Evolutionary conservation across 2,888 invertebrate genomes (phyloP).

Genomic region (Drosophila kuntzei): DNA sequence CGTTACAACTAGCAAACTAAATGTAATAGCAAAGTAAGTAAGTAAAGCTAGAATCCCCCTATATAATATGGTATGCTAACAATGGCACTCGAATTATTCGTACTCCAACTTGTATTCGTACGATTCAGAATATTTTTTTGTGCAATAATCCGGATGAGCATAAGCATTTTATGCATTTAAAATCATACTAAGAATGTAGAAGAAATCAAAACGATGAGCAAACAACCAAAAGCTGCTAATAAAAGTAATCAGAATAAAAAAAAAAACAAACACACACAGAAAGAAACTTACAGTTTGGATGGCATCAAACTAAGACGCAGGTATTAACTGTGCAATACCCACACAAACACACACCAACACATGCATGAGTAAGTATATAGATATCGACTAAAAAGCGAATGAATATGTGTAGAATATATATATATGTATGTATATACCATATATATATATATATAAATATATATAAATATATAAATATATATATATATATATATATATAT

Average conservation of each 20-base stretch:
- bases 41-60: slow-evolving; percentile 34
- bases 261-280: slow-evolving; percentile 21
- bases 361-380: slow-evolving; percentile 28
- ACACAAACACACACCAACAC: slow-evolving; percentile 37
- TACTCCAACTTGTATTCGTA: slow-evolving; percentile 2
- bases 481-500: slow-evolving; percentile 35
- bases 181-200: slow-evolving; percentile 57
- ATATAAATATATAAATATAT: too few relatives aligned
- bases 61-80: slow-evolving; percentile 18
- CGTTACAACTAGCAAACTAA: slow-evolving; percentile 55
- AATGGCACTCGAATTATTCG: slow-evolving; percentile 21
- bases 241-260: slow-evolving; percentile 52
- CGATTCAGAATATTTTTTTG: slow-evolving; percentile 65
- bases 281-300: slow-evolving; percentile 46
- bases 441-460: slow-evolving; percentile 41
- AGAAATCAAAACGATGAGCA: slow-evolving; percentile 76
- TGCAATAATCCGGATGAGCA: slow-evolving; percentile 67
- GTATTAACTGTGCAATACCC: slow-evolving; percentile 37
- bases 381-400: slow-evolving; percentile 18
- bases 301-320: slow-evolving; percentile 50
- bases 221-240: slow-evolving; percentile 78
- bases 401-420: slow-evolving; percentile 26
- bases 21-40: slow-evolving; percentile 40
- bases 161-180: slow-evolving; percentile 70
- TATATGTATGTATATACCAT: slow-evolving; percentile 32